phyloP scores from a whole-genome alignment of 2,797 vertebrate genomes.

The Mus minutoides region DNA sequence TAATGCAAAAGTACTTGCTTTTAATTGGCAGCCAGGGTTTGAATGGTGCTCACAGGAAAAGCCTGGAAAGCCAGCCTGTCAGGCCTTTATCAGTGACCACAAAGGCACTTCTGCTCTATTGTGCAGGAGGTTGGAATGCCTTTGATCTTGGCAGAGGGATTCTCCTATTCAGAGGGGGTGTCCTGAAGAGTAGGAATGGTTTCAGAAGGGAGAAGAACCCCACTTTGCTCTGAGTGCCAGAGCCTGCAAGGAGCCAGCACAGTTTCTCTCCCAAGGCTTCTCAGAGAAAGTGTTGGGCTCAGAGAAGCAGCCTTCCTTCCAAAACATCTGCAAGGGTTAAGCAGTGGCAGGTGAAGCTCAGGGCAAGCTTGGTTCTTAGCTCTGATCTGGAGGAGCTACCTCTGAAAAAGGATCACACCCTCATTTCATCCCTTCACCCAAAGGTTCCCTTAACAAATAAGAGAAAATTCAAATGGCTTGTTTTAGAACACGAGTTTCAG shows the following conservation, averaged over 20 bases:
- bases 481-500: conserved; percentile 36
- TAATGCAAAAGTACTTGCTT: neutral
- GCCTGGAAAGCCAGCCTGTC: neutral
- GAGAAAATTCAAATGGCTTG: neutral
- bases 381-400: neutral
- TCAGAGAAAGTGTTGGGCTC: neutral
- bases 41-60: neutral
- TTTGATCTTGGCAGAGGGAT: conserved; percentile 3
- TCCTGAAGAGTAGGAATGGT: conserved; percentile 48
- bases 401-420: neutral
- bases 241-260: neutral
- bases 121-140: conserved; percentile 22
- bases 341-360: neutral
- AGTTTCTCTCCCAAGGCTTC: neutral
- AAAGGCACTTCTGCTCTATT: conserved; percentile 25
- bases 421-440: neutral
- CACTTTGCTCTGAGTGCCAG: neutral
- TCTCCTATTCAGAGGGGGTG: neutral
- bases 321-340: neutral
- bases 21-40: neutral
- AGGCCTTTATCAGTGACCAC: neutral
- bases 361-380: neutral
- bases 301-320: neutral
- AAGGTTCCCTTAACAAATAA: neutral
- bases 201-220: neutral